Conservation (phyloP, 2,113 vertebrate species). For the Gymnorhina tibicen region DNA sequence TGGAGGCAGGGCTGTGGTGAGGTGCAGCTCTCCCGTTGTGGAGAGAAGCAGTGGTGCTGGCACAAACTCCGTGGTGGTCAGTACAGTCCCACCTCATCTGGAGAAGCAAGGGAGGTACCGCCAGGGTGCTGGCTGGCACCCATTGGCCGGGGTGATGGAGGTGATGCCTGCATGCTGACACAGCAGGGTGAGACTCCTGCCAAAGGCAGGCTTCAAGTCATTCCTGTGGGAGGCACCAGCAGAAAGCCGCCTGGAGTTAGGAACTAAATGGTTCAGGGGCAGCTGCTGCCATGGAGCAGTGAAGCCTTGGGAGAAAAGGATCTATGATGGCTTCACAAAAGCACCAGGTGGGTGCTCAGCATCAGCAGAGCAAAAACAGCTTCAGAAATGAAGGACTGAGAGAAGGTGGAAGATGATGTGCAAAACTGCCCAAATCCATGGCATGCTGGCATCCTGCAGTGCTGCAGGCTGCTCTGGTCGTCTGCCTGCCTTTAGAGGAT, state of each 20-base stretch:
- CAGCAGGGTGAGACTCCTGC: accelerated
- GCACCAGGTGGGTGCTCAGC: not conserved
- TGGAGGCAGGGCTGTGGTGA: not conserved
- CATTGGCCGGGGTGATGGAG: not conserved
- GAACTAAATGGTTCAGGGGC: not conserved
- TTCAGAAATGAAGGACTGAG: not conserved
- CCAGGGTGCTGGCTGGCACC: not conserved
- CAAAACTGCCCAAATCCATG: not conserved
- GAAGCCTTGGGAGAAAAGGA: not conserved
- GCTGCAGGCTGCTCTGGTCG: not conserved
- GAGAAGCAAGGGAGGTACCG: not conserved
- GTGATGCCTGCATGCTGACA: not conserved
- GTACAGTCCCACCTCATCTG: not conserved
- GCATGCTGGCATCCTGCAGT: not conserved
- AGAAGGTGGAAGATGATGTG: not conserved
- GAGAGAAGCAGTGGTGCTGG: not conserved
- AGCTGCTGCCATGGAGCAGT: not conserved
- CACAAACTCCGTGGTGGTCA: accelerated
- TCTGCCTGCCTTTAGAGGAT: not conserved
- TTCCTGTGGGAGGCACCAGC: not conserved
- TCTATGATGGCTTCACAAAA: not conserved
- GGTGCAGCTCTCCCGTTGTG: not conserved
- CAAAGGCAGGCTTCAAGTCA: not conserved
- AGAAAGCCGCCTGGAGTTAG: not conserved
- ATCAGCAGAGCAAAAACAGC: not conserved